Conservation (phyloP, 2,888 invertebrate species). For the Hecatera dysodea region DNA sequence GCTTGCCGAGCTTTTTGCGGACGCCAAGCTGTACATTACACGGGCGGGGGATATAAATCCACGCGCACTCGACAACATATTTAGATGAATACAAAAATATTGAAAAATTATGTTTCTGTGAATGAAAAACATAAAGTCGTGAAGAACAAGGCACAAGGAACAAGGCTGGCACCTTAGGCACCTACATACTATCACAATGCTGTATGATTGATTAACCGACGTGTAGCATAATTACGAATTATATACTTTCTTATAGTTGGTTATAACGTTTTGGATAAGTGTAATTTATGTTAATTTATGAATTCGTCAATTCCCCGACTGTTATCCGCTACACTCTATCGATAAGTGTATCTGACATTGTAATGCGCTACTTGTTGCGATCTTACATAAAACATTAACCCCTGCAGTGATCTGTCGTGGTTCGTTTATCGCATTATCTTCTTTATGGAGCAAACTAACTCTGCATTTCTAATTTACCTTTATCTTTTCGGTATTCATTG, state of each 20-base stretch:
- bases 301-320: constrained; percentile 63
- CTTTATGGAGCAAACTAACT: constrained; percentile 78
- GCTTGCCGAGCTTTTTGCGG: constrained; percentile 69
- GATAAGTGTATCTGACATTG: constrained; percentile 79
- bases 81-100: constrained; percentile 27
- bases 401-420: constrained; percentile 82
- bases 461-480: constrained; percentile 81
- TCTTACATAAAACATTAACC: constrained; percentile 87
- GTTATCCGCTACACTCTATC: constrained; percentile 63
- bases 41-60: constrained; percentile 66
- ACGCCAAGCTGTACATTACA: constrained; percentile 69
- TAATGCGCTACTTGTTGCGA: constrained; percentile 74
- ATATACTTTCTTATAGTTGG: not conserved
- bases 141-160: no score
- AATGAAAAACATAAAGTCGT: no score
- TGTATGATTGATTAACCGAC: not conserved
- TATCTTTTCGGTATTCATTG: constrained; percentile 72
- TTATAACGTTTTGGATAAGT: not conserved
- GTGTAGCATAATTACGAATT: constrained; percentile 1
- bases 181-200: no score
- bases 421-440: constrained; percentile 86
- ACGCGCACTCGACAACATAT: constrained; percentile 33
- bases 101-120: constrained; percentile 17
- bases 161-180: no score
- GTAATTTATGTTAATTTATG: constrained; percentile 34